These are phyloP conservation scores for Contarinia nasturtii DNA, from an alignment of 1,140 invertebrate species.

Conservation along the genomic window DNA sequence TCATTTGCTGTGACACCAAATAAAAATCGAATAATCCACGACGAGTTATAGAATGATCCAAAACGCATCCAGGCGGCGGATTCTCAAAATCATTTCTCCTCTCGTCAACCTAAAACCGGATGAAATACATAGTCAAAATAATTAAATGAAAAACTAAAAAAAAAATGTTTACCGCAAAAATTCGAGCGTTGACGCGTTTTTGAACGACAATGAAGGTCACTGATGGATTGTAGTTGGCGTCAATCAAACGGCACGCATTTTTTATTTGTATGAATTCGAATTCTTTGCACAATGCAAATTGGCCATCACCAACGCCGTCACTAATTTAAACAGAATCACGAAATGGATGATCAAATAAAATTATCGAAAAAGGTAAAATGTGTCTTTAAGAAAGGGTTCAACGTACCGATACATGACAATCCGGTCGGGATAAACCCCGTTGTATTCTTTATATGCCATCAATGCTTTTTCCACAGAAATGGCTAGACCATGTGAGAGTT, in stretches of 20 bases:
- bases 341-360: too few relatives aligned
- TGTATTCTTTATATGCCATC: slow-evolving; percentile 43
- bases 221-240: slow-evolving; percentile 36
- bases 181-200: slow-evolving; percentile 73
- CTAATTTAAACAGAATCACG: too few relatives aligned
- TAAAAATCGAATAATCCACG: slow-evolving; percentile 72
- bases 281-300: slow-evolving; percentile 43
- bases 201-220: slow-evolving; percentile 72
- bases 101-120: too few relatives aligned
- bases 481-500: slow-evolving; percentile 56
- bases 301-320: slow-evolving; percentile 87
- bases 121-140: too few relatives aligned
- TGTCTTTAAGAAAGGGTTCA: background rate
- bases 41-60: slow-evolving; percentile 64
- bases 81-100: slow-evolving; percentile 33
- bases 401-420: slow-evolving; percentile 58
- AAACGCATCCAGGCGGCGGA: slow-evolving; percentile 63
- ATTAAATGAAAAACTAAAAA: too few relatives aligned
- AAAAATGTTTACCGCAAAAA: slow-evolving; percentile 33
- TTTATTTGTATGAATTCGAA: slow-evolving; percentile 67
- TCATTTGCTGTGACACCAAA: slow-evolving; percentile 67
- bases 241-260: slow-evolving; percentile 32
- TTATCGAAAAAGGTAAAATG: background rate
- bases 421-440: slow-evolving; percentile 47
- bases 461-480: slow-evolving; percentile 44